Conservation (phyloP, 2,888 invertebrate genomes). For the Deilephila elpenor region DNA sequence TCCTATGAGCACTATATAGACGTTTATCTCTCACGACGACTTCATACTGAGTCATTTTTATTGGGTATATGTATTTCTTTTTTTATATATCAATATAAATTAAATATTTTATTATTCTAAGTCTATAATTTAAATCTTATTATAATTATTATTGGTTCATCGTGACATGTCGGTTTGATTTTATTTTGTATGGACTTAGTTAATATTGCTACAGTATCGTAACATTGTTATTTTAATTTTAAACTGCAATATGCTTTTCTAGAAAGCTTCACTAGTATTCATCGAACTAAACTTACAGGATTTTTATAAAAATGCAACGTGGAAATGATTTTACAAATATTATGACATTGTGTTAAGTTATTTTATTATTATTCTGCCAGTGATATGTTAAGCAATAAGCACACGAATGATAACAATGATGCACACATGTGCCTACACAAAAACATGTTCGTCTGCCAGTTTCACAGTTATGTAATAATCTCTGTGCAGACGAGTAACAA, state of each 20-base stretch:
- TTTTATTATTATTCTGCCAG: slow-evolving; percentile 24
- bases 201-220: not conserved
- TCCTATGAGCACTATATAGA: not conserved
- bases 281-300: slow-evolving; percentile 16
- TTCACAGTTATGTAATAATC: slow-evolving; percentile 40
- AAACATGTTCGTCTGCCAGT: slow-evolving; percentile 34
- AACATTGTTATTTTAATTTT: not conserved
- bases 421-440: slow-evolving; percentile 29
- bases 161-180: not conserved
- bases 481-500: slow-evolving; percentile 49
- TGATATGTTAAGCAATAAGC: slow-evolving; percentile 25
- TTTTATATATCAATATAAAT: not conserved
- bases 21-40: not conserved
- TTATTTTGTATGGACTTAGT: not conserved
- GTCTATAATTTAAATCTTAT: too few species aligned
- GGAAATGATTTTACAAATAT: slow-evolving; percentile 3
- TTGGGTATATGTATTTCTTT: not conserved
- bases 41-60: not conserved
- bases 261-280: not conserved
- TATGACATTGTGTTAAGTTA: not conserved
- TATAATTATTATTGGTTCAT: too few species aligned
- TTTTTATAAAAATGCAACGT: not conserved
- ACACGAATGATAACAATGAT: slow-evolving; percentile 27
- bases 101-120: too few species aligned
- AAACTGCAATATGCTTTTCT: not conserved